Evolutionary conservation across 1,140 invertebrate genomes (phyloP).

Genomic region (Psix sp.): DNA sequence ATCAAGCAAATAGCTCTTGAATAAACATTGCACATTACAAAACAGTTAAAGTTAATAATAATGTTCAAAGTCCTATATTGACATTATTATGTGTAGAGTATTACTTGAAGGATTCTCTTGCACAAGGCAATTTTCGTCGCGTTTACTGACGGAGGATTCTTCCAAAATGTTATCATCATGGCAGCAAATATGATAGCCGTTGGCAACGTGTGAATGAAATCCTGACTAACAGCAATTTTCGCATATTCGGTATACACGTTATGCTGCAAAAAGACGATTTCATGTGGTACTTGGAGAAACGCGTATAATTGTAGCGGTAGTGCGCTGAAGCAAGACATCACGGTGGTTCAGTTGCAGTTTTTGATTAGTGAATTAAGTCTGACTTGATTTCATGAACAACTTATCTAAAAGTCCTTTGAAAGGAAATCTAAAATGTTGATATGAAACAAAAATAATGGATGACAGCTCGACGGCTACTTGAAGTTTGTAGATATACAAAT

Average conservation of each 20-base stretch:
- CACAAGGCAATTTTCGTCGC: constrained; percentile 15
- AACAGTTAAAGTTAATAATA: too few species aligned
- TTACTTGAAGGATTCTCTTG: constrained; percentile 64
- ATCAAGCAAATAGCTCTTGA: too few species aligned
- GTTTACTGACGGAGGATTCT: constrained; percentile 51
- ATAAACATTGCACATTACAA: too few species aligned
- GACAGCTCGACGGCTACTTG: too few species aligned
- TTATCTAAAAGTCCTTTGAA: too few species aligned
- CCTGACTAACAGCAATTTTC: constrained; percentile 67
- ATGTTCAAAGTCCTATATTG: too few species aligned
- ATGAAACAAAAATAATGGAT: too few species aligned
- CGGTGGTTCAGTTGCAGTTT: constrained; percentile 4
- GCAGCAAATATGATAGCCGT: constrained; percentile 65
- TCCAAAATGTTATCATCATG: constrained; percentile 60
- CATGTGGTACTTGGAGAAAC: constrained; percentile 63
- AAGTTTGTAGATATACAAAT: too few species aligned
- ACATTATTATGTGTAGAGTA: neutral
- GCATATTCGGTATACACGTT: constrained; percentile 69
- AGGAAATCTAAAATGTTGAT: too few species aligned
- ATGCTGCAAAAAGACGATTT: constrained; percentile 67
- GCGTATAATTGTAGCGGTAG: constrained; percentile 63
- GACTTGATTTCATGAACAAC: neutral
- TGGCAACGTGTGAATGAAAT: constrained; percentile 71
- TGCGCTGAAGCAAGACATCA: constrained; percentile 68
- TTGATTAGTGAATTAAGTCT: neutral